These are phyloP conservation scores for Theristicus caerulescens DNA, from an alignment of 2,113 vertebrate species.

Conservation along the genomic window DNA sequence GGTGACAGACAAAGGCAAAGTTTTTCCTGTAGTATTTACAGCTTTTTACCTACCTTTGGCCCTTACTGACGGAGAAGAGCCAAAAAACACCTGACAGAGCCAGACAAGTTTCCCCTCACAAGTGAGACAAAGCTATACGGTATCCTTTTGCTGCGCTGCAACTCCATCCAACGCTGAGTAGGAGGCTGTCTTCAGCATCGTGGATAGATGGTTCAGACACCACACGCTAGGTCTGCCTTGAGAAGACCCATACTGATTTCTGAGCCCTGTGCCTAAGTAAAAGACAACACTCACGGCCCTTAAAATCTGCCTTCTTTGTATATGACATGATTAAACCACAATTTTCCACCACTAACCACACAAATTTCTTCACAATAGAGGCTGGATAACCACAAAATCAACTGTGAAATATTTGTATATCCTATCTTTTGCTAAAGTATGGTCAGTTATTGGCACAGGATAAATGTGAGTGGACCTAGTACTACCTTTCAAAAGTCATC, in stretches of 20 bases:
- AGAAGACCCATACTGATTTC: not conserved
- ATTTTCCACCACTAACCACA: not conserved
- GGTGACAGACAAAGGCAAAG: not conserved
- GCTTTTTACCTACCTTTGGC: not conserved
- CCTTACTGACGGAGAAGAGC: not conserved
- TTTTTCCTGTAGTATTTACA: not conserved
- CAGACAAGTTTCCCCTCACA: not conserved
- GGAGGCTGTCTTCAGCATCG: not conserved
- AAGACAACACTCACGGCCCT: not conserved
- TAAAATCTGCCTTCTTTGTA: not conserved
- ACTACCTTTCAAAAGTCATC: not conserved
- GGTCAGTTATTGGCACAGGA: not conserved
- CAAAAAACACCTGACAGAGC: not conserved
- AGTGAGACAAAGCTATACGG: not conserved
- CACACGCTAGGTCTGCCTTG: not conserved
- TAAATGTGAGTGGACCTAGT: not conserved
- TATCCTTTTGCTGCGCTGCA: rapidly evolving
- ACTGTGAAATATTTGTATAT: not conserved
- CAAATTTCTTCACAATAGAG: rapidly evolving
- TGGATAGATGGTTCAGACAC: not conserved
- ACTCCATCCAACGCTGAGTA: not conserved
- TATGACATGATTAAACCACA: not conserved
- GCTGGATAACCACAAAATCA: not conserved
- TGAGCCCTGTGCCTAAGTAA: not conserved
- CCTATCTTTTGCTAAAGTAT: not conserved